Evolutionary conservation across 2,888 invertebrate species (phyloP), one percentile per base, ranked within the genome.

Genomic region (Trissoscelio sp.): DNA sequence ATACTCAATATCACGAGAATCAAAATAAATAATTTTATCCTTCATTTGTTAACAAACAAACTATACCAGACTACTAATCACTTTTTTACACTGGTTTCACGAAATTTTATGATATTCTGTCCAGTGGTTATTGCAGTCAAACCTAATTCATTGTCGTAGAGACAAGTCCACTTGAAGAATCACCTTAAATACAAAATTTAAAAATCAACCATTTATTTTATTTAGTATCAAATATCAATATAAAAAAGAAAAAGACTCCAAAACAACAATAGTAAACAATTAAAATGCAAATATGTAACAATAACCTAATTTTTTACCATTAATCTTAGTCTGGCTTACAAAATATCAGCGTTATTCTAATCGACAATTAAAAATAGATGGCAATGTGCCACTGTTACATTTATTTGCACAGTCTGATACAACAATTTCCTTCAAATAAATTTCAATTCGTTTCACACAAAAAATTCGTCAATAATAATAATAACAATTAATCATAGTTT

Each of bases 161-260:
- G n/a, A n/a, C n/a, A n/a, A n/a, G n/a, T n/a, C n/a, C n/a, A n/a
- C n/a, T n/a, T n/a, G n/a, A n/a, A n/a, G n/a, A n/a, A n/a, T n/a
- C n/a, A n/a, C n/a, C n/a, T n/a, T n/a, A n/a, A n/a, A n/a, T 60
- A 60, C 44, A 44, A 9, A 14, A 44, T 44, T 31, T 44, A 11
- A 14, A 60, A 44, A 60, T 9, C 5, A 24, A 28, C 20, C 28
- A 44, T 16, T 44, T n/a, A 12, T 5, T 3, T 39, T 12, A 12
- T 39, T 39, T 5, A 39, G 6, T 39, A 39, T 39, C 6, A 39
- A 39, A 39, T 39, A 5, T 39, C 39, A 2, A 5, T 39, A 39
- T 39, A 39, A 39, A 39, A n/a, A 39, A 39, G 12, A 39, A 6
- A 28, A 28, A 28, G 6, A 28, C 3, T 28, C 4, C 6, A 28